Percentiles rank a stretch among this genome's conserved stretches.
Conservation (phyloP, 2,113 vertebrate species). For the Hydrochoerus hydrochaeris region DNA sequence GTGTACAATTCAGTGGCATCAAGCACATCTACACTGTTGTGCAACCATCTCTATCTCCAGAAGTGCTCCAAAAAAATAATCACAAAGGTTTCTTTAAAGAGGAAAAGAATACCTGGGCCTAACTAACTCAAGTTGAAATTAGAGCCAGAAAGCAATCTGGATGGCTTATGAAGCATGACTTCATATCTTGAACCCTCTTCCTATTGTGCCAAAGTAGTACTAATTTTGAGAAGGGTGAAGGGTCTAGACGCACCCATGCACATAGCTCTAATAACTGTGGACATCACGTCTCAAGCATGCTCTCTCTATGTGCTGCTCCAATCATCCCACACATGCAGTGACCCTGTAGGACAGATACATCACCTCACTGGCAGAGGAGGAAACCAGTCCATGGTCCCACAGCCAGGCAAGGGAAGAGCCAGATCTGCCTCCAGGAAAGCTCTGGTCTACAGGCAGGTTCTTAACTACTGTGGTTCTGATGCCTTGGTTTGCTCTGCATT, state of each 20-base stretch:
- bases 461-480: background rate
- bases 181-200: background rate
- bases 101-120: background rate
- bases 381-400: background rate
- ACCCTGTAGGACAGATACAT: background rate
- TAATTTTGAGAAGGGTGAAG: background rate
- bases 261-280: background rate
- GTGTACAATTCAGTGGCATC: too few species aligned
- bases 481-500: background rate
- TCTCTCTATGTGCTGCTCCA: background rate
- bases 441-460: background rate
- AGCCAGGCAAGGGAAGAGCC: background rate
- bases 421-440: background rate
- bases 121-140: conserved; percentile 13
- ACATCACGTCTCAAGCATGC: background rate
- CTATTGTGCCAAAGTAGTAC: background rate
- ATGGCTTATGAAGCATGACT: background rate
- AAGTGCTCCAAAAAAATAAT: background rate
- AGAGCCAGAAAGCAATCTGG: background rate
- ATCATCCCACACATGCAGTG: background rate
- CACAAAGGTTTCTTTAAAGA: background rate
- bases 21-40: background rate
- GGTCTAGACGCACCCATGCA: background rate
- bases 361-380: background rate
- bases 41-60: background rate